These are phyloP conservation scores for Poecilus cupreus DNA, from an alignment of 2,888 invertebrate species.

Conservation along the genomic window DNA sequence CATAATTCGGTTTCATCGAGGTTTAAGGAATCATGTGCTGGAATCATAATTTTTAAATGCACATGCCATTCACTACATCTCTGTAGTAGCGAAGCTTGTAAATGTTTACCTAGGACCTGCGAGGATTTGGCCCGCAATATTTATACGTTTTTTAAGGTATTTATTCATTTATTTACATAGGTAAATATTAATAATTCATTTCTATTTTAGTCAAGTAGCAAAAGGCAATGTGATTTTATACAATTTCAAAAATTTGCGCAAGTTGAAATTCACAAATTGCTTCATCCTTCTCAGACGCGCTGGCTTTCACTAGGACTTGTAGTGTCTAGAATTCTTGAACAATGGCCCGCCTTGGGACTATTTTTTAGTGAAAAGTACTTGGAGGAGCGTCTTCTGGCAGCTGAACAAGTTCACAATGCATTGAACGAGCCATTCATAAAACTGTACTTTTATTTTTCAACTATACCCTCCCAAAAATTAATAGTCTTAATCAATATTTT, in stretches of 20 bases:
- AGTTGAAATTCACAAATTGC: neutral
- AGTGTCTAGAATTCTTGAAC: neutral
- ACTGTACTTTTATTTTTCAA: constrained; percentile 61
- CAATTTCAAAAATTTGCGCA: neutral
- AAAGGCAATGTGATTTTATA: neutral
- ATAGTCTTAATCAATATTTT: neutral
- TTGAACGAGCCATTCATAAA: neutral
- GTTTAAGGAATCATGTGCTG: neutral
- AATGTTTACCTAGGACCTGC: neutral
- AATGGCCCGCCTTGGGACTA: neutral
- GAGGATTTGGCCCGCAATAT: neutral
- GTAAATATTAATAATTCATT: neutral
- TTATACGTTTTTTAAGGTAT: neutral
- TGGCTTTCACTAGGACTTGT: neutral
- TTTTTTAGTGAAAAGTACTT: neutral
- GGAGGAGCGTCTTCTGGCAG: neutral
- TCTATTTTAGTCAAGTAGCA: neutral
- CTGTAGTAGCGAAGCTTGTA: neutral
- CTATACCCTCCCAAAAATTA: constrained; percentile 61
- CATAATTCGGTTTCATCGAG: neutral
- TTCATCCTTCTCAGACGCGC: neutral
- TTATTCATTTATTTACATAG: neutral
- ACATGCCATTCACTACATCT: neutral
- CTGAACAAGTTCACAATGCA: neutral
- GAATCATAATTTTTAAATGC: neutral